Evolutionary conservation across 2,113 vertebrate genomes (phyloP).

Genomic region (Fukomys damarensis): DNA sequence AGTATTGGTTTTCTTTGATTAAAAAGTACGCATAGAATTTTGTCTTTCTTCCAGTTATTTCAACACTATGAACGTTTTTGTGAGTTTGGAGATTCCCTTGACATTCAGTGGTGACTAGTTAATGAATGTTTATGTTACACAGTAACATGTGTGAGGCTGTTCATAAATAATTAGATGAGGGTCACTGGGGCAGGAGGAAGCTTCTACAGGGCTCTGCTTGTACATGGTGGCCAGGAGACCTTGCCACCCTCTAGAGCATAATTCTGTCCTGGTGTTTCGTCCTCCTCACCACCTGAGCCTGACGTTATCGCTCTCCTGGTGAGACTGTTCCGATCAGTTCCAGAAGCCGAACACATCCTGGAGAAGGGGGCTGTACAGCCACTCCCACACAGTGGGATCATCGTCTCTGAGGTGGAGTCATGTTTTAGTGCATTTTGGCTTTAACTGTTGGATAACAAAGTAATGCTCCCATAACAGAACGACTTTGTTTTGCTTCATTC

Average conservation of each 20-base stretch:
- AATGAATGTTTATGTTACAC: not conserved
- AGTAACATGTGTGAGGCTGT: not conserved
- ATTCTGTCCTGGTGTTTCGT: not conserved
- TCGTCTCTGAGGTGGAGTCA: not conserved
- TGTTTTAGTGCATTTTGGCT: not conserved
- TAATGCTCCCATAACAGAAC: not conserved
- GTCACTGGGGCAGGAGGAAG: not conserved
- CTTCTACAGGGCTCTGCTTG: not conserved
- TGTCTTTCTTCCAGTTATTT: not conserved
- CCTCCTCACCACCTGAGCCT: not conserved
- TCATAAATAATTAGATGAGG: not conserved
- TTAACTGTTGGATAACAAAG: not conserved
- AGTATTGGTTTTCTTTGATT: conserved; percentile 25
- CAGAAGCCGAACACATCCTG: not conserved
- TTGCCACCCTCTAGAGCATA: not conserved
- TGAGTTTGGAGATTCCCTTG: not conserved
- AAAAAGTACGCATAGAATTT: not conserved
- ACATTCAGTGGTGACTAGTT: not conserved
- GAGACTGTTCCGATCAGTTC: conserved; percentile 20
- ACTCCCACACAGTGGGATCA: not conserved
- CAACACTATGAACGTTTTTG: not conserved
- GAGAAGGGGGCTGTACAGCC: not conserved
- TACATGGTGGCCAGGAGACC: not conserved
- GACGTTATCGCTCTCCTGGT: not conserved
- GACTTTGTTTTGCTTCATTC: not conserved